Conservation (phyloP, 2,888 invertebrate genomes). For the Caenorhabditis uteleia region DNA sequence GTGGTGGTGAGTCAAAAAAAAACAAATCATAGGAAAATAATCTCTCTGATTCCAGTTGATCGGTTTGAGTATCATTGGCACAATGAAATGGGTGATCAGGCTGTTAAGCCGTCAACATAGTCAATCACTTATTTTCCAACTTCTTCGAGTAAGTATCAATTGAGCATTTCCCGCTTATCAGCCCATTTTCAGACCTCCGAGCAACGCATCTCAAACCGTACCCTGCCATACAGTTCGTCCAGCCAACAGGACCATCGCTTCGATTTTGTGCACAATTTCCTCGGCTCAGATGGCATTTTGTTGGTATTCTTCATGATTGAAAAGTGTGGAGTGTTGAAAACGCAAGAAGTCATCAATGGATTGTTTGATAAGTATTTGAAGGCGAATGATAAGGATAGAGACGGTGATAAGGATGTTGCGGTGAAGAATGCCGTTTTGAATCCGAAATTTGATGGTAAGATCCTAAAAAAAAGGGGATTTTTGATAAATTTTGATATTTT, state of each 20-base stretch:
- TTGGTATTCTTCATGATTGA: conserved; percentile 30
- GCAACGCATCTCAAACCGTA: too few species aligned
- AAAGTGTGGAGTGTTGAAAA: conserved; percentile 27
- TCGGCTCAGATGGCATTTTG: conserved; percentile 30
- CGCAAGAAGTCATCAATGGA: conserved; percentile 23
- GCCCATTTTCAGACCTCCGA: too few species aligned
- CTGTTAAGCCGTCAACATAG: neutral
- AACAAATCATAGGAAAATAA: neutral
- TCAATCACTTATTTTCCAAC: neutral
- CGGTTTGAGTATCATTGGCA: conserved; percentile 16
- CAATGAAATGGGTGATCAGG: conserved; percentile 20
- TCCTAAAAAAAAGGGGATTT: too few species aligned
- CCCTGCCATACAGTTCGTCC: too few species aligned
- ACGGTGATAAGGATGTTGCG: too few species aligned
- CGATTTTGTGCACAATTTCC: conserved; percentile 26
- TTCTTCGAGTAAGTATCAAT: neutral
- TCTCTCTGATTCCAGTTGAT: conserved; percentile 14
- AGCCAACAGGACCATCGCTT: conserved; percentile 11
- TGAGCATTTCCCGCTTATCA: neutral
- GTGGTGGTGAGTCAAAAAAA: conserved; percentile 17
- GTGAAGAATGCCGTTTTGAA: too few species aligned
- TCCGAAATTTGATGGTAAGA: too few species aligned
- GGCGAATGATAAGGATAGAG: too few species aligned
- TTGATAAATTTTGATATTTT: too few species aligned
- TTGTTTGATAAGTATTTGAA: conserved; percentile 15